These are phyloP conservation scores for Paracentrotus lividus DNA, from an alignment of 53 echinoderm and acorn worm genomes.

Conservation along the genomic window DNA sequence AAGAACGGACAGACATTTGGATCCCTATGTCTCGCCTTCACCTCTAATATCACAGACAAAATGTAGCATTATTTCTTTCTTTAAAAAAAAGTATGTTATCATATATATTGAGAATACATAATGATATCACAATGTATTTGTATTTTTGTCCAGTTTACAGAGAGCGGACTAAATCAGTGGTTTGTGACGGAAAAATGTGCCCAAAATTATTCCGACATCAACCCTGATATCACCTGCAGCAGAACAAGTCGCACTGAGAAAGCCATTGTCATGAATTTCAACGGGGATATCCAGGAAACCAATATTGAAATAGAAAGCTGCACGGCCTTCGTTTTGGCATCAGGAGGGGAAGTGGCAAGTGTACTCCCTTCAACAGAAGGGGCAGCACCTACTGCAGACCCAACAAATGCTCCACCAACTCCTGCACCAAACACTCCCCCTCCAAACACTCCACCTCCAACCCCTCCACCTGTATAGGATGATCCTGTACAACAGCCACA, in stretches of 20 bases:
- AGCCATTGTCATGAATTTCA: slow-evolving; percentile 79
- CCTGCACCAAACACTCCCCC: neutral
- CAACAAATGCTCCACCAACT: neutral
- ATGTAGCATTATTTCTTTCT: too few species aligned
- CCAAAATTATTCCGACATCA: neutral
- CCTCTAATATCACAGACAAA: too few species aligned
- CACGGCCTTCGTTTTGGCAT: neutral
- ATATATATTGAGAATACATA: too few species aligned
- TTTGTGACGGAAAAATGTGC: slow-evolving; percentile 86
- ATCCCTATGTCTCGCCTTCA: too few species aligned
- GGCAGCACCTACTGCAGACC: neutral
- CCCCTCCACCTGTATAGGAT: neutral
- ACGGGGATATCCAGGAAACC: slow-evolving; percentile 45
- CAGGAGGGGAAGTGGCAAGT: neutral
- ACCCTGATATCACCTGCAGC: slow-evolving; percentile 70
- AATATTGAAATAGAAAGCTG: slow-evolving; percentile 83
- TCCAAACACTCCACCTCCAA: too few species aligned
- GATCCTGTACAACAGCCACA: neutral
- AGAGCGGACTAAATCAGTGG: slow-evolving; percentile 83
- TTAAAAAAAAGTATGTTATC: too few species aligned
- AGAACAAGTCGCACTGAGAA: slow-evolving; percentile 70
- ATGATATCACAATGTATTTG: too few species aligned
- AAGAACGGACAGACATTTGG: too few species aligned
- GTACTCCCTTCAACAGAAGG: neutral
- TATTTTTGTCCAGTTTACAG: slow-evolving; percentile 72